phyloP scores from a whole-genome alignment of 2,113 vertebrate species.

The Suricata suricatta region DNA sequence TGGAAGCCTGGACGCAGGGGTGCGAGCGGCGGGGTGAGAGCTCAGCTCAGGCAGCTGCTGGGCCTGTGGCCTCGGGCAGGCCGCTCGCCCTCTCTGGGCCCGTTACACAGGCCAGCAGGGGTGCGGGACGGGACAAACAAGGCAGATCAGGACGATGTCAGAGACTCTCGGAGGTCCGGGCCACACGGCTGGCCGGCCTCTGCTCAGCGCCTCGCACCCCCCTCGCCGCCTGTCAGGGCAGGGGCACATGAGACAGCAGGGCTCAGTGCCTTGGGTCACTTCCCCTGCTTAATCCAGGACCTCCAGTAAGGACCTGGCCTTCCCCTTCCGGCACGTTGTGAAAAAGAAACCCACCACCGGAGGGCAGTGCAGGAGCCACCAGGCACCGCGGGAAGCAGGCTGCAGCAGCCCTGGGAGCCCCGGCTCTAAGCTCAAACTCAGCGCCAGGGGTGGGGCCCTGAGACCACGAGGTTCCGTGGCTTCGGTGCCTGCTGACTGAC shows the following conservation, averaged over 20 bases:
- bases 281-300: fast-evolving
- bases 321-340: not conserved
- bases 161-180: fast-evolving
- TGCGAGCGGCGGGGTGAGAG: fast-evolving
- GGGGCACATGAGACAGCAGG: fast-evolving
- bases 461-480: too few species aligned
- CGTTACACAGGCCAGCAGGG: not conserved
- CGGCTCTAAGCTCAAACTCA: not conserved
- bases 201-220: fast-evolving
- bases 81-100: not conserved
- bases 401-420: not conserved
- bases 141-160: not conserved
- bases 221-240: fast-evolving
- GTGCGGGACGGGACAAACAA: fast-evolving
- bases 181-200: fast-evolving
- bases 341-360: not conserved
- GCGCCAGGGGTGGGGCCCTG: fast-evolving
- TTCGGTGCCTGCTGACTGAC: not conserved
- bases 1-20: fast-evolving
- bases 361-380: fast-evolving
- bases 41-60: not conserved
- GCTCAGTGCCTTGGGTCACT: fast-evolving
- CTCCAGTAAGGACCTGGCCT: not conserved
- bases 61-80: not conserved
- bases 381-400: fast-evolving